These are phyloP conservation scores for Sebastes fasciatus DNA, from an alignment of 2,113 vertebrate genomes.

Conservation along the genomic window DNA sequence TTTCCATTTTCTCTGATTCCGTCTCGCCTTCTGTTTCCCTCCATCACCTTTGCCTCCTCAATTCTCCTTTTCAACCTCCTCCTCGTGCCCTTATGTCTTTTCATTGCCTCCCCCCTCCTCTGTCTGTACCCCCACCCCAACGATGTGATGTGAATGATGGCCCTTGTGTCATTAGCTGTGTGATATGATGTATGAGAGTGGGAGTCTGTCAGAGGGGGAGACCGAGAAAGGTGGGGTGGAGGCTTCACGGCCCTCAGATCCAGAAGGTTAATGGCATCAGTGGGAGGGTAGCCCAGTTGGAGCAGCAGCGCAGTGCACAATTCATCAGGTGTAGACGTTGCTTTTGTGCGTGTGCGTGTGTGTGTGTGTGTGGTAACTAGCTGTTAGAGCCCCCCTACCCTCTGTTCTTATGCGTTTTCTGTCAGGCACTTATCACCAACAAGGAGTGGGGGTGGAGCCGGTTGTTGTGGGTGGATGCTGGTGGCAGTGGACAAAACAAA, in stretches of 20 bases:
- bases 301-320: slow-evolving; percentile 62
- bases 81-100: slow-evolving; percentile 36
- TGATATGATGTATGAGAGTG: slow-evolving; percentile 78
- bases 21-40: slow-evolving; percentile 25
- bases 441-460: slow-evolving; percentile 43
- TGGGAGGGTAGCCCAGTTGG: slow-evolving; percentile 69
- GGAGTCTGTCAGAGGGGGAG: slow-evolving; percentile 56
- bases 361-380: slow-evolving; percentile 45
- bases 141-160: slow-evolving; percentile 64
- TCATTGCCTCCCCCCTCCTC: slow-evolving; percentile 21
- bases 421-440: slow-evolving; percentile 68
- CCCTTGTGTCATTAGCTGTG: slow-evolving; percentile 72
- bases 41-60: slow-evolving; percentile 17
- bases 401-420: slow-evolving; percentile 55
- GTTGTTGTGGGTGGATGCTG: slow-evolving; percentile 48
- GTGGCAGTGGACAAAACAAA: slow-evolving; percentile 51
- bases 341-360: slow-evolving; percentile 8
- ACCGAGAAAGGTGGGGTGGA: slow-evolving; percentile 52
- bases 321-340: slow-evolving; percentile 67
- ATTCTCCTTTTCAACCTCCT: slow-evolving; percentile 34
- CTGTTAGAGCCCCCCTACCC: slow-evolving; percentile 39
- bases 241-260: slow-evolving; percentile 69
- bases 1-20: slow-evolving; percentile 52
- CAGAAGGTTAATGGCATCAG: slow-evolving; percentile 82
- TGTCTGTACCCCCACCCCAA: slow-evolving; percentile 2